Conservation (phyloP, 2,888 invertebrate species). For the Sympetrum striolatum region DNA sequence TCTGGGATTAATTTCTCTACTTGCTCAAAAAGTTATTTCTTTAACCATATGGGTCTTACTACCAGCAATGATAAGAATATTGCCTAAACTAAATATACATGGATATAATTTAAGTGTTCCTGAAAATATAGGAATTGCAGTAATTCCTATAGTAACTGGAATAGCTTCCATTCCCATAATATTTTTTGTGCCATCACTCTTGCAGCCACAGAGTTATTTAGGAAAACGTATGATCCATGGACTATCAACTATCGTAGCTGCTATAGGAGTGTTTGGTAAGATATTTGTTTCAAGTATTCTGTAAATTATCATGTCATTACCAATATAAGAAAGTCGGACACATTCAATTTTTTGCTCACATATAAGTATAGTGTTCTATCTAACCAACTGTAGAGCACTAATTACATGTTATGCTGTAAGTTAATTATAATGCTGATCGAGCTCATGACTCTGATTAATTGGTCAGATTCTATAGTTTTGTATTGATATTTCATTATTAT, state of each 20-base stretch:
- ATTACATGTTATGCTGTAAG: too few relatives aligned
- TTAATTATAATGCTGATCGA: too few relatives aligned
- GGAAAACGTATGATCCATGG: neutral
- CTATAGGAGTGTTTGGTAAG: conserved; percentile 1
- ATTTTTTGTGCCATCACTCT: neutral
- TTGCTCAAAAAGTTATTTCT: neutral
- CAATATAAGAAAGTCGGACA: too few relatives aligned
- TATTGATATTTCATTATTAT: too few relatives aligned
- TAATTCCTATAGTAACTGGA: neutral
- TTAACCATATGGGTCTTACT: neutral
- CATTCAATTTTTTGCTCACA: neutral
- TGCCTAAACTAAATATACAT: neutral
- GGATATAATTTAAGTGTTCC: neutral
- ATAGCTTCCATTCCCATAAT: neutral
- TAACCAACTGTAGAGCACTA: neutral
- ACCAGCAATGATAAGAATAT: neutral
- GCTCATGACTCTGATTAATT: too few relatives aligned
- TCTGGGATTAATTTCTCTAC: neutral
- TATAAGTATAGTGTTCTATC: neutral
- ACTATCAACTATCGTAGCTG: neutral
- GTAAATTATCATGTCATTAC: too few relatives aligned
- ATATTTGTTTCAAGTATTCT: neutral
- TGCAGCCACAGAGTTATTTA: neutral
- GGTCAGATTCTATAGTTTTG: too few relatives aligned
- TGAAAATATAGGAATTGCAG: neutral